A percentile compares a stretch with the other conserved stretches of the same genome.
Conservation (phyloP, 2,888 invertebrate genomes). For the Gandaritis pyraliata region DNA sequence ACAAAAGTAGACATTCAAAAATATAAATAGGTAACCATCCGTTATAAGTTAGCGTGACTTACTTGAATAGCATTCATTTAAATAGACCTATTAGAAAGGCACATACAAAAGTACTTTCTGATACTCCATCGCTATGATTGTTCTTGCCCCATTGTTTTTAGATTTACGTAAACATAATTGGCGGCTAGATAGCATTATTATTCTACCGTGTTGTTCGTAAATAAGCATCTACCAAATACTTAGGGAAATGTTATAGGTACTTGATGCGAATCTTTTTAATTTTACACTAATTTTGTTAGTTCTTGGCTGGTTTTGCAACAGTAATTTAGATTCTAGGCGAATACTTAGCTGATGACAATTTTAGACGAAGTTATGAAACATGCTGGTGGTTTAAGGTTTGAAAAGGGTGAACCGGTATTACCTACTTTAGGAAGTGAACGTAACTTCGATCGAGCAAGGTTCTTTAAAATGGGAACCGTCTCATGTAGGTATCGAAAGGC, state of each 20-base stretch:
- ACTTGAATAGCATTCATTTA: conserved; percentile 21
- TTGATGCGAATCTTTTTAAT: conserved; percentile 12
- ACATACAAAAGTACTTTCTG: conserved; percentile 33
- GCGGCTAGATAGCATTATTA: conserved; percentile 18
- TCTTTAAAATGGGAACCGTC: not conserved
- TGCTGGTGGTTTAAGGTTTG: conserved; percentile 27
- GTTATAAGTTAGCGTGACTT: conserved; percentile 28
- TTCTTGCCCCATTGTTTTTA: conserved; percentile 35
- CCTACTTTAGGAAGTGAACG: conserved; percentile 48
- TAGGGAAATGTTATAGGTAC: not conserved
- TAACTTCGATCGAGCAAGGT: conserved; percentile 23
- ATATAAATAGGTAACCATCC: conserved; percentile 2
- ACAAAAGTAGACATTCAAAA: too few species aligned
- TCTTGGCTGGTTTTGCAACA: conserved; percentile 46
- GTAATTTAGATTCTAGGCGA: conserved; percentile 50
- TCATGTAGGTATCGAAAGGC: too few species aligned
- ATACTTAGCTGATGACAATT: conserved; percentile 25
- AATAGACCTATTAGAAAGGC: conserved; percentile 33
- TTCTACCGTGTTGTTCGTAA: conserved; percentile 8
- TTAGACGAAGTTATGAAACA: conserved; percentile 29
- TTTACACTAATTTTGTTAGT: not conserved
- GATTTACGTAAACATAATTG: conserved; percentile 24
- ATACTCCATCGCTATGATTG: conserved; percentile 32
- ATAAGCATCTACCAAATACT: not conserved
- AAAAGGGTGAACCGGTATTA: conserved; percentile 47